phyloP scores from a whole-genome alignment of 2,888 invertebrate species.

The Morpho achilles region DNA sequence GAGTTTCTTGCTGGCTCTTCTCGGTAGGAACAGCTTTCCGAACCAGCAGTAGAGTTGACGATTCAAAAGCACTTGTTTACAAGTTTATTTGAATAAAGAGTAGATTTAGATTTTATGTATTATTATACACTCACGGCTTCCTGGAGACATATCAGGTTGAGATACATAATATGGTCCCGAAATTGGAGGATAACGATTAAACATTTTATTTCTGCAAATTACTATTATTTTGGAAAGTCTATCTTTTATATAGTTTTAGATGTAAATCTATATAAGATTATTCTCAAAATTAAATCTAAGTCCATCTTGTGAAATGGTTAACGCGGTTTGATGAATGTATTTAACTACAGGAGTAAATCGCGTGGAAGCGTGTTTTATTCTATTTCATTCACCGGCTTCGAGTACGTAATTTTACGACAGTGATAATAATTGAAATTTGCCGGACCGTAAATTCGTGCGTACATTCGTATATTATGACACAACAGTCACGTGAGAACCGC shows the following conservation, averaged over 20 bases:
- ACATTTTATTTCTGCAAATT: neutral
- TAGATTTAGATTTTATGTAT: neutral
- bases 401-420: conserved; percentile 29
- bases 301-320: neutral
- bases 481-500: conserved; percentile 8
- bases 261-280: too few species aligned
- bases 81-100: too few species aligned
- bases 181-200: conserved; percentile 33
- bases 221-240: too few species aligned
- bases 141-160: conserved; percentile 41
- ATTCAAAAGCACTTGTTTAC: too few species aligned
- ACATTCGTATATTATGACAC: conserved; percentile 19
- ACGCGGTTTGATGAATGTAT: neutral
- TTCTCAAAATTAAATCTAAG: too few species aligned
- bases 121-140: conserved; percentile 43
- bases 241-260: too few species aligned
- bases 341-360: conserved; percentile 36
- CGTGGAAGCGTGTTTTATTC: conserved; percentile 49
- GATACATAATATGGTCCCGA: conserved; percentile 45
- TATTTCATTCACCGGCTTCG: conserved; percentile 41
- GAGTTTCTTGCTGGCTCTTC: too few species aligned
- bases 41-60: too few species aligned
- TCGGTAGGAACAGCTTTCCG: too few species aligned
- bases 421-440: conserved; percentile 26
- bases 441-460: conserved; percentile 24